Evolutionary conservation across 2,888 invertebrate species (phyloP).

Genomic region (Eupithecia subfuscata): DNA sequence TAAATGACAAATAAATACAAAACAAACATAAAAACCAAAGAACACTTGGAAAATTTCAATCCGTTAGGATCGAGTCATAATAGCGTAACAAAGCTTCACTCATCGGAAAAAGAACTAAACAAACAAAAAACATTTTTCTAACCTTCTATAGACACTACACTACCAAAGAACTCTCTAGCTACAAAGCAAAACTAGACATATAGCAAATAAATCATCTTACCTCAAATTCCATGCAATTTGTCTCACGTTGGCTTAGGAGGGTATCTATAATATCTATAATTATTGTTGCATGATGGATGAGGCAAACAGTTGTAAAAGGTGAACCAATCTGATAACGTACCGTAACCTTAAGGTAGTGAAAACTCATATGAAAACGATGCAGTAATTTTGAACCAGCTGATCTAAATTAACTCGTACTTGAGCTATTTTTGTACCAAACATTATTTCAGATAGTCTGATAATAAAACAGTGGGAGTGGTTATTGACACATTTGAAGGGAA

Average conservation of each 20-base stretch:
- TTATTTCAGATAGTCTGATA: neutral
- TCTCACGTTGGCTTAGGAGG: conserved; percentile 2
- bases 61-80: neutral
- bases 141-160: neutral
- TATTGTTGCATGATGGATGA: neutral
- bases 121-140: neutral
- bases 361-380: conserved; percentile 36
- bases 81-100: neutral
- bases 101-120: neutral
- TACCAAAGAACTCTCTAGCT: neutral
- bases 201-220: conserved; percentile 30
- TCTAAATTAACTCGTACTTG: conserved; percentile 14
- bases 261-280: conserved; percentile 12
- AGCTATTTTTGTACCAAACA: conserved; percentile 13
- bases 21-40: neutral
- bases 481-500: neutral
- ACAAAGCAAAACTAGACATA: conserved; percentile 5
- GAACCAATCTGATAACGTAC: neutral
- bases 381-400: conserved; percentile 51
- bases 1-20: conserved; percentile 44
- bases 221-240: conserved; percentile 39
- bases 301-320: neutral
- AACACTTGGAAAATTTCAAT: neutral
- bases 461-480: neutral
- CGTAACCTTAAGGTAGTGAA: neutral